Evolutionary conservation across 2,113 vertebrate genomes (phyloP).

Genomic region (Nymphicus hollandicus): DNA sequence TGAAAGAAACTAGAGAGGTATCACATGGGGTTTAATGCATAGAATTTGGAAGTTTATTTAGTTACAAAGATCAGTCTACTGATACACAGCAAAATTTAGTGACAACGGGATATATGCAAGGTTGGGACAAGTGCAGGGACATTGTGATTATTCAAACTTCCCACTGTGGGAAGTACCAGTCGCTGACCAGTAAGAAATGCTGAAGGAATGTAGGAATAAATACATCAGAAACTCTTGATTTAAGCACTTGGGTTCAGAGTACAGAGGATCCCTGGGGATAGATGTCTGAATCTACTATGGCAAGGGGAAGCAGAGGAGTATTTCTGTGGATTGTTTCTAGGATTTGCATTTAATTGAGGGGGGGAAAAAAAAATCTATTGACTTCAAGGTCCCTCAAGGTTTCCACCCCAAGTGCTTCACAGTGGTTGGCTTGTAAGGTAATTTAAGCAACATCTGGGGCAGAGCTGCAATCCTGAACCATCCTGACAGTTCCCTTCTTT

Average conservation of each 20-base stretch:
- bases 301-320: neutral
- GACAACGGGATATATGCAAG: neutral
- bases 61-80: neutral
- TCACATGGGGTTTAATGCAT: neutral
- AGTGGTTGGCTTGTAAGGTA: neutral
- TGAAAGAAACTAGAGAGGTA: neutral
- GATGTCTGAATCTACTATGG: neutral
- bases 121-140: neutral
- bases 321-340: neutral
- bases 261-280: neutral
- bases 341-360: neutral
- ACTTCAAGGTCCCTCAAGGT: neutral
- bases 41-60: neutral
- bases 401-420: neutral
- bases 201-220: neutral
- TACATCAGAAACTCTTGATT: neutral
- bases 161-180: neutral
- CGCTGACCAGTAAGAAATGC: neutral
- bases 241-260: neutral
- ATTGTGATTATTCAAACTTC: neutral
- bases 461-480: neutral
- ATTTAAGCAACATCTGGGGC: neutral
- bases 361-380: neutral
- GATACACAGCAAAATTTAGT: neutral
- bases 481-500: neutral